Evolutionary conservation across 2,888 invertebrate genomes (phyloP).

Genomic region (Poecilobothrus nobilitatus): DNA sequence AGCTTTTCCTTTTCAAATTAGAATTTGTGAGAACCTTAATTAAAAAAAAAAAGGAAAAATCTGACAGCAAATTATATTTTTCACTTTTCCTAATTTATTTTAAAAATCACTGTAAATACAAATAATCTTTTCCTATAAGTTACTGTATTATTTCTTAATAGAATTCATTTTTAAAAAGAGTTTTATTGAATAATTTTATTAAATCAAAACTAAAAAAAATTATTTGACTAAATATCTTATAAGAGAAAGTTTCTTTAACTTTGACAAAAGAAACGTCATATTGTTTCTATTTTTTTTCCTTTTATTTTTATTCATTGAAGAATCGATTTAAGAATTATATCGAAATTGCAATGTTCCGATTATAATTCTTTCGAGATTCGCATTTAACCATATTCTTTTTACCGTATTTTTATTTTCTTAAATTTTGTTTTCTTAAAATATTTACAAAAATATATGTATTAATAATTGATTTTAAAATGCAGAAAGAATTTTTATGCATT

Average conservation of each 20-base stretch:
- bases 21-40: background rate
- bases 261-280: slow-evolving; percentile 4
- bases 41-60: background rate
- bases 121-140: background rate
- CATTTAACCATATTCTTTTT: no score
- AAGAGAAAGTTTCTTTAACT: background rate
- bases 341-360: no score
- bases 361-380: no score
- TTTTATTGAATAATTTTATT: background rate
- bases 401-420: no score
- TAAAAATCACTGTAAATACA: background rate
- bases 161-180: background rate
- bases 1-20: background rate
- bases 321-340: background rate
- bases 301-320: background rate
- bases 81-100: background rate
- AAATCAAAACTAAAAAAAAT: background rate
- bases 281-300: background rate
- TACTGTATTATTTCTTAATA: background rate
- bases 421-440: no score
- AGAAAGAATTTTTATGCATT: no score
- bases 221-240: background rate
- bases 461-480: no score
- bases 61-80: background rate
- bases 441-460: no score